Evolutionary conservation across 2,888 invertebrate species (phyloP).

Genomic region (Chaetogeoica ovagalla): DNA sequence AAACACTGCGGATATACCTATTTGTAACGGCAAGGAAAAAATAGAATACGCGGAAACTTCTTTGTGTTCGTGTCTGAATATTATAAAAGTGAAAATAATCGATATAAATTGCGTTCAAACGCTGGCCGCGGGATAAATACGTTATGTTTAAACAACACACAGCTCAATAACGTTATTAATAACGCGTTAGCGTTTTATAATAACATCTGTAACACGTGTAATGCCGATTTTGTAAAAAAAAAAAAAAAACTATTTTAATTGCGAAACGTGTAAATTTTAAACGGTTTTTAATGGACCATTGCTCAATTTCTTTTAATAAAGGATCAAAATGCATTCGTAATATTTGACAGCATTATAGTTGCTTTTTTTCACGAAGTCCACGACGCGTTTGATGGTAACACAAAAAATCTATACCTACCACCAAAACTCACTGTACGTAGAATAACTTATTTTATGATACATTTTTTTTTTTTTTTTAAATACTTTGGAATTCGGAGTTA

Average conservation of each 20-base stretch:
- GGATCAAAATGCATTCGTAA: not conserved
- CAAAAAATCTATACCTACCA: too few species aligned
- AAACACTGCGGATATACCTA: not conserved
- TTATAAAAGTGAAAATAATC: not conserved
- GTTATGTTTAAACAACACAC: not conserved
- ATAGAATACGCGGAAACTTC: not conserved
- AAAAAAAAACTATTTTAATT: not conserved
- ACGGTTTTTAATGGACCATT: not conserved
- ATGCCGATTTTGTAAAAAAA: not conserved
- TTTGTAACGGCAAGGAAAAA: too few species aligned
- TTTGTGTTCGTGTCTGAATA: too few species aligned
- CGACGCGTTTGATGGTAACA: too few species aligned
- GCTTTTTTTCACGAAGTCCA: not conserved
- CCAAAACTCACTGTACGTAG: too few species aligned
- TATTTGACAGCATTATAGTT: conserved; percentile 1
- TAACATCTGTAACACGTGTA: too few species aligned
- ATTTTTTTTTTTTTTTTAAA: too few species aligned
- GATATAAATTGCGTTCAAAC: not conserved
- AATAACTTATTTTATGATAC: too few species aligned
- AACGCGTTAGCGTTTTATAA: not conserved
- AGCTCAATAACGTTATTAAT: not conserved
- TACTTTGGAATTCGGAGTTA: too few species aligned
- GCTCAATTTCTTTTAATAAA: conserved; percentile 11
- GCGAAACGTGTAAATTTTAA: conserved; percentile 7
- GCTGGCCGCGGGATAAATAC: not conserved